Percentiles rank a stretch among this genome's conserved stretches.
These are phyloP conservation scores for Rotaria magnacalcarata DNA, from an alignment of 2,888 invertebrate genomes.

Conservation along the genomic window DNA sequence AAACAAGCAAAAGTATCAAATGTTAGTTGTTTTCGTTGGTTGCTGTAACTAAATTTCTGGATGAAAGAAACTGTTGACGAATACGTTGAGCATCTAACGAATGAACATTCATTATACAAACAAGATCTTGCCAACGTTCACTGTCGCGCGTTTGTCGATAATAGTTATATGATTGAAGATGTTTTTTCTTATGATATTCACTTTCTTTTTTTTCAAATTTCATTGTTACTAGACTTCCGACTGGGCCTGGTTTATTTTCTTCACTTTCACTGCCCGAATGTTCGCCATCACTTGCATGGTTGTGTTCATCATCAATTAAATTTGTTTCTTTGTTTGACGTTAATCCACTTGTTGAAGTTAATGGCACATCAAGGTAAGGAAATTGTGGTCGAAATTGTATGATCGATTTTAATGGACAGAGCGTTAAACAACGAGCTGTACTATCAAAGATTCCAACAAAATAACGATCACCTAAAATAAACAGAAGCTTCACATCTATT, in stretches of 20 bases:
- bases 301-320: background rate
- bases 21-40: background rate
- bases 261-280: constrained; percentile 15
- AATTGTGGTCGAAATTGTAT: constrained; percentile 6
- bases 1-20: background rate
- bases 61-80: background rate
- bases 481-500: too few relatives aligned
- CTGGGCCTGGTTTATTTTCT: background rate
- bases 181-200: constrained; percentile 37
- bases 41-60: background rate
- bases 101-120: constrained; percentile 4
- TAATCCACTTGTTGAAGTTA: background rate
- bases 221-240: constrained; percentile 19
- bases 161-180: constrained; percentile 26
- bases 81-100: background rate
- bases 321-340: background rate
- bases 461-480: background rate
- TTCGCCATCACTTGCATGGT: background rate
- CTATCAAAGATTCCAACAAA: background rate
- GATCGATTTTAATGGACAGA: background rate
- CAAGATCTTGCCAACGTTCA: constrained; percentile 31
- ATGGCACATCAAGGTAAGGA: background rate
- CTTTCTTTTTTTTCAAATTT: constrained; percentile 35
- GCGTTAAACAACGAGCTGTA: background rate
- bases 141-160: constrained; percentile 11